Conservation (phyloP, 2,797 vertebrate species). For the Eupleurogrammus muticus region DNA sequence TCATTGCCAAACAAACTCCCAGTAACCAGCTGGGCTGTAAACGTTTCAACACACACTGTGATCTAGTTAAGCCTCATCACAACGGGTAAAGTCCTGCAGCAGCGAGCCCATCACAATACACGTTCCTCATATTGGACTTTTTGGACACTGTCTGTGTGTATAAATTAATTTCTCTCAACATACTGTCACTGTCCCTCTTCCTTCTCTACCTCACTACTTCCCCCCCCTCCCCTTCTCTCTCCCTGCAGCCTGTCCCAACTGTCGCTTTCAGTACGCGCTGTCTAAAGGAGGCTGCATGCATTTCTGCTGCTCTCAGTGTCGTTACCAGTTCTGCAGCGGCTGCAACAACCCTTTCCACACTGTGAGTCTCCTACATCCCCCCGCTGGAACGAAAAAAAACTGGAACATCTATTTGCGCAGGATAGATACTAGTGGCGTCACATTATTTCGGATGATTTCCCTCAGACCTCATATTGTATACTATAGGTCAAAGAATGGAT, state of each 20-base stretch:
- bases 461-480: no score
- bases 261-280: conserved; percentile 91
- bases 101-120: not conserved
- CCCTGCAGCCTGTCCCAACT: conserved; percentile 86
- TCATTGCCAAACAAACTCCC: not conserved
- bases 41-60: not conserved
- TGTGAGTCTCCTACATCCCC: conserved; percentile 42
- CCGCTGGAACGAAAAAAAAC: no score
- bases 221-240: not conserved
- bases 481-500: no score
- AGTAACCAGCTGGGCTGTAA: not conserved
- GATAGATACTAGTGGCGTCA: no score
- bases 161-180: not conserved
- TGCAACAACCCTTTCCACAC: conserved; percentile 92
- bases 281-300: conserved; percentile 95
- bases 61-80: not conserved
- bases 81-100: not conserved
- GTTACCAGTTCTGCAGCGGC: conserved; percentile 94
- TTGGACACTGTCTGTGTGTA: not conserved
- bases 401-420: no score
- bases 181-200: not conserved
- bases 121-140: not conserved
- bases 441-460: no score
- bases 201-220: conserved; percentile 2
- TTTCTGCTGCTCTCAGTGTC: conserved; percentile 93